A percentile compares a stretch with the other conserved stretches of the same genome.
phyloP scores from a whole-genome alignment of 1,140 invertebrate species.

The Pseudomyrmex cubaensis region DNA sequence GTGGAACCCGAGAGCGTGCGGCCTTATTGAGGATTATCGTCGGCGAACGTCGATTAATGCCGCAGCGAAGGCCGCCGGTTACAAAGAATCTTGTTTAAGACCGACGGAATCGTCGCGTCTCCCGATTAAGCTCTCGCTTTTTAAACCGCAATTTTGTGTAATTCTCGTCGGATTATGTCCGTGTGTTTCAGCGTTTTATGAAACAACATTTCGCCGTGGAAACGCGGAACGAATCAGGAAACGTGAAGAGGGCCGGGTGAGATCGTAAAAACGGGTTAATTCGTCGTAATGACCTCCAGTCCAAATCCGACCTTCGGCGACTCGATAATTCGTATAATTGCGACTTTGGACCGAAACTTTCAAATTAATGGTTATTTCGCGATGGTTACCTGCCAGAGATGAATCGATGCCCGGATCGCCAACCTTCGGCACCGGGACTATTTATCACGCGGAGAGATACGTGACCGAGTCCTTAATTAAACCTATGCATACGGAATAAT shows the following conservation, averaged over 20 bases:
- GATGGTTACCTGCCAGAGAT: constrained; percentile 68
- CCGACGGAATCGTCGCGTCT: constrained; percentile 11
- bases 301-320: constrained; percentile 32
- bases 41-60: constrained; percentile 64
- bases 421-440: constrained; percentile 76
- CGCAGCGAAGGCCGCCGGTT: constrained; percentile 25
- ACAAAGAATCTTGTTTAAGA: constrained; percentile 53
- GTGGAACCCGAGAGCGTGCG: constrained; percentile 21
- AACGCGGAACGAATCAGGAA: not conserved
- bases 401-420: constrained; percentile 74
- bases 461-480: constrained; percentile 75
- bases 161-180: constrained; percentile 6
- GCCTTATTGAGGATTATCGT: constrained; percentile 63
- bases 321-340: constrained; percentile 71
- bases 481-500: constrained; percentile 74
- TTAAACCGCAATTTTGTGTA: constrained; percentile 13
- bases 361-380: constrained; percentile 70
- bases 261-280: constrained; percentile 32
- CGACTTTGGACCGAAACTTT: constrained; percentile 57
- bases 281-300: constrained; percentile 41
- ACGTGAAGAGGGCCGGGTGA: not conserved
- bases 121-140: constrained; percentile 30
- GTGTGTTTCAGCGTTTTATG: not conserved
- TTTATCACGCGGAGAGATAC: constrained; percentile 71
- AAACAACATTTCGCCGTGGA: not conserved